Evolutionary conservation across 2,888 invertebrate species (phyloP).

Genomic region (Melanophora roralis): DNA sequence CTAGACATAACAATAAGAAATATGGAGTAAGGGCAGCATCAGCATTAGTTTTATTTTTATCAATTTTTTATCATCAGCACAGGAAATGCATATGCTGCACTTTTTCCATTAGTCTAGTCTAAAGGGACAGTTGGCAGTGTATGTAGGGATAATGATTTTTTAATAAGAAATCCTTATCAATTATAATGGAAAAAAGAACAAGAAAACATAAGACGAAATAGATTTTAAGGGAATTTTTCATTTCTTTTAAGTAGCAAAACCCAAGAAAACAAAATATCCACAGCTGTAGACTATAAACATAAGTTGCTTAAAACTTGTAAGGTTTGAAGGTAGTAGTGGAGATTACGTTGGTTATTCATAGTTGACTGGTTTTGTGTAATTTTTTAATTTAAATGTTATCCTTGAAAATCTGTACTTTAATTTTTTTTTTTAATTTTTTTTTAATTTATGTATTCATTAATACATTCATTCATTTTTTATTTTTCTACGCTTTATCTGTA

Average conservation of each 20-base stretch:
- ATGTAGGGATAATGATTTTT: slow-evolving; percentile 47
- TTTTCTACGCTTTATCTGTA: slow-evolving; percentile 1
- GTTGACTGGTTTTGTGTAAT: slow-evolving; percentile 40
- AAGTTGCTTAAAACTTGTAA: slow-evolving; percentile 11
- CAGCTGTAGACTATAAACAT: not conserved
- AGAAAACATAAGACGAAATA: not conserved
- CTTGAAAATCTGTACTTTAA: slow-evolving; percentile 41
- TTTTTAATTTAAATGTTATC: slow-evolving; percentile 58
- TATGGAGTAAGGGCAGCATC: not conserved
- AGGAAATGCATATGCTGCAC: slow-evolving; percentile 42
- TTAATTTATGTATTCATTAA: not conserved
- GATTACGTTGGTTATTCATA: slow-evolving; percentile 7
- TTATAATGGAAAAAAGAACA: slow-evolving; percentile 13
- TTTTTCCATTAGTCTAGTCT: not conserved
- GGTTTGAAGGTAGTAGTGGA: not conserved
- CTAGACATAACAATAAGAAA: not conserved
- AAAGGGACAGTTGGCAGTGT: not conserved
- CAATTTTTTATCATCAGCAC: slow-evolving; percentile 14
- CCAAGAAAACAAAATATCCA: not conserved
- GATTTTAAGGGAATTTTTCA: not conserved
- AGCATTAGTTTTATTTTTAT: slow-evolving; percentile 1
- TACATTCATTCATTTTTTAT: slow-evolving; percentile 25
- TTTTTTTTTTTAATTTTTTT: not conserved
- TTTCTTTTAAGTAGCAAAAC: not conserved
- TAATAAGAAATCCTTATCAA: slow-evolving; percentile 51